Conservation (phyloP, 92 coral and sea anemone genomes). For the Bergia sp. region DNA sequence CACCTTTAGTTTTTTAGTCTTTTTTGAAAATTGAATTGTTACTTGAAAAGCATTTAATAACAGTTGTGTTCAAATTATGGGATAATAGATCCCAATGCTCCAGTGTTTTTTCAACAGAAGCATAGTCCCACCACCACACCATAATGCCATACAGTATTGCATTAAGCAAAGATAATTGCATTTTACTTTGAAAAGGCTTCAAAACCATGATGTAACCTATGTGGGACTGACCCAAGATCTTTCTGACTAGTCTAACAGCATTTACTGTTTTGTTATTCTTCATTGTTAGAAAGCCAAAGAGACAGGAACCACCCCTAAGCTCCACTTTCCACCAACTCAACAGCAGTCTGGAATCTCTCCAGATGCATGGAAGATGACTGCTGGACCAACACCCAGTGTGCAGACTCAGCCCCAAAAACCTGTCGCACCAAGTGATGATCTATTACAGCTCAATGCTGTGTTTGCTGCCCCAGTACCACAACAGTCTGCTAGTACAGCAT, state of each 20-base stretch:
- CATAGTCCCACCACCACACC: no score
- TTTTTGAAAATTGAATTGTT: no score
- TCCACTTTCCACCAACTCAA: constrained; percentile 45
- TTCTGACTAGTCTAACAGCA: no score
- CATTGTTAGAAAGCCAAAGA: constrained; percentile 63
- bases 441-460: constrained; percentile 76
- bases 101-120: no score
- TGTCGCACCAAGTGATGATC: constrained; percentile 75
- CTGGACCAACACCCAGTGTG: constrained; percentile 48
- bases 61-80: no score
- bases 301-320: constrained; percentile 42
- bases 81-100: no score
- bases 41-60: no score
- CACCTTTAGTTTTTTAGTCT: no score
- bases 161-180: no score
- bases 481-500: constrained; percentile 61
- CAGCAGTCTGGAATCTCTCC: constrained; percentile 51
- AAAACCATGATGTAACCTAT: no score
- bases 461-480: constrained; percentile 64
- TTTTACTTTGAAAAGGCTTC: no score
- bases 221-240: neutral
- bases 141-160: no score
- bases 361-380: constrained; percentile 55
- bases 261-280: neutral
- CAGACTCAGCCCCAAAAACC: constrained; percentile 19